Evolutionary conservation across 1,140 invertebrate species (phyloP).

Genomic region (Telenomus remus): DNA sequence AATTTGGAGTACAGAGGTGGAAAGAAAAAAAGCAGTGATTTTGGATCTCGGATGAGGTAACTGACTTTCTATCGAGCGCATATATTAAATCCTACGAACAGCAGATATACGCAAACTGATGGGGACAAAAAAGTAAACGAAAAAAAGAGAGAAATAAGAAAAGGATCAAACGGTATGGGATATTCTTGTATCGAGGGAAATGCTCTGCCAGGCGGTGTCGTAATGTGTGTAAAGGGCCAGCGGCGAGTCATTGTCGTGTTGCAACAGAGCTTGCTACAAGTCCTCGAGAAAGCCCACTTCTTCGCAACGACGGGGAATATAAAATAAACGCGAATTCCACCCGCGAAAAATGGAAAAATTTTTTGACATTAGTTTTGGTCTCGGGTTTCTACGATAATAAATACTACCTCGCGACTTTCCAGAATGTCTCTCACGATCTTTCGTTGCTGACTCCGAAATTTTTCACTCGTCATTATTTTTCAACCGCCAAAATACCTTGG

Average conservation of each 20-base stretch:
- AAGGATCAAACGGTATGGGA: slow-evolving; percentile 20
- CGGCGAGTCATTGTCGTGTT: slow-evolving; percentile 45
- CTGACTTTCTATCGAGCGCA: slow-evolving; percentile 19
- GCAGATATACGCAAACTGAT: neutral
- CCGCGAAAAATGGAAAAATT: slow-evolving; percentile 14
- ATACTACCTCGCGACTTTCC: slow-evolving; percentile 17
- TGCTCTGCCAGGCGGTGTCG: slow-evolving; percentile 20
- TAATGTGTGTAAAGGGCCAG: slow-evolving; percentile 36
- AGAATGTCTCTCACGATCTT: neutral
- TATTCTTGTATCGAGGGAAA: slow-evolving; percentile 44
- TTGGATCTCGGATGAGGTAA: slow-evolving; percentile 19
- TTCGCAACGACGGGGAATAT: slow-evolving; percentile 33
- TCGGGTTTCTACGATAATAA: slow-evolving; percentile 32
- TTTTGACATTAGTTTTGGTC: slow-evolving; percentile 9
- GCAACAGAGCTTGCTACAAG: slow-evolving; percentile 36
- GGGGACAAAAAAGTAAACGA: neutral
- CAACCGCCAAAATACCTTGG: too few relatives aligned
- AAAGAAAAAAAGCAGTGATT: neutral
- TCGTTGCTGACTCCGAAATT: neutral
- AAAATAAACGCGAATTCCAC: slow-evolving; percentile 47
- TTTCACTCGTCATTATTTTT: too few relatives aligned
- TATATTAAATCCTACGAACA: slow-evolving; percentile 17
- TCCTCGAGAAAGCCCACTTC: slow-evolving; percentile 20
- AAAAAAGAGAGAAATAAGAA: slow-evolving; percentile 12
- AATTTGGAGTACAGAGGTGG: slow-evolving; percentile 2